These are phyloP conservation scores for Rhynchopsitta pachyrhyncha DNA, from an alignment of 2,113 vertebrate species.

Conservation along the genomic window DNA sequence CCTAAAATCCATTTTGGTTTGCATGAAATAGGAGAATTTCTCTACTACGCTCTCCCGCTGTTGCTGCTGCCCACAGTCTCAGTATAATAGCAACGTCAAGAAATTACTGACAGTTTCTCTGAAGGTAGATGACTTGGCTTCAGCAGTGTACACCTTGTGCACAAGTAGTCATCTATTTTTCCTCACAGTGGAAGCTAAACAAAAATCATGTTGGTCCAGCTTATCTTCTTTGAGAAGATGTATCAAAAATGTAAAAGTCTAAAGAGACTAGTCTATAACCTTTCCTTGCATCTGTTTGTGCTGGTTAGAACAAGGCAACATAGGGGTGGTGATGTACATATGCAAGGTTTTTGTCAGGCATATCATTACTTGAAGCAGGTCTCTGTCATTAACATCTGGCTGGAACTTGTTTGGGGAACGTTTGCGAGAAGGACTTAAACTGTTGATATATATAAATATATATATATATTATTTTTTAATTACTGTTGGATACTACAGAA, in stretches of 20 bases:
- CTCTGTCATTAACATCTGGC: conserved; percentile 65
- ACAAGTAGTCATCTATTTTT: conserved; percentile 60
- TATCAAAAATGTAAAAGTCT: conserved; percentile 66
- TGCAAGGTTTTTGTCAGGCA: conserved; percentile 69
- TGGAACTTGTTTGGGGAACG: conserved; percentile 61
- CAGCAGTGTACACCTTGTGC: conserved; percentile 55
- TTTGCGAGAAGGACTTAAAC: conserved; percentile 65
- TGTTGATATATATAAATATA: conserved; percentile 61
- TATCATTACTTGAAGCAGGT: conserved; percentile 71
- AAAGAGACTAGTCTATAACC: conserved; percentile 56
- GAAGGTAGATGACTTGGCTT: conserved; percentile 68
- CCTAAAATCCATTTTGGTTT: conserved; percentile 68
- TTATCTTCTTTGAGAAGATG: conserved; percentile 71
- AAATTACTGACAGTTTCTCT: conserved; percentile 68
- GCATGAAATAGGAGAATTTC: conserved; percentile 78
- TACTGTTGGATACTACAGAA: conserved; percentile 70
- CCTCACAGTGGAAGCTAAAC: conserved; percentile 67
- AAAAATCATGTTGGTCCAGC: conserved; percentile 55
- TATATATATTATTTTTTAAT: conserved; percentile 65
- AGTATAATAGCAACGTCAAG: conserved; percentile 69
- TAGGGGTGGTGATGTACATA: conserved; percentile 74
- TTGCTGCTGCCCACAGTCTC: conserved; percentile 74
- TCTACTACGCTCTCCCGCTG: conserved; percentile 71
- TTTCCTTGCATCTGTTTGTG: conserved; percentile 64
- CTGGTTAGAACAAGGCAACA: conserved; percentile 54